Evolutionary conservation across 2,113 vertebrate species (phyloP).

Genomic region (Oncorhynchus masou): DNA sequence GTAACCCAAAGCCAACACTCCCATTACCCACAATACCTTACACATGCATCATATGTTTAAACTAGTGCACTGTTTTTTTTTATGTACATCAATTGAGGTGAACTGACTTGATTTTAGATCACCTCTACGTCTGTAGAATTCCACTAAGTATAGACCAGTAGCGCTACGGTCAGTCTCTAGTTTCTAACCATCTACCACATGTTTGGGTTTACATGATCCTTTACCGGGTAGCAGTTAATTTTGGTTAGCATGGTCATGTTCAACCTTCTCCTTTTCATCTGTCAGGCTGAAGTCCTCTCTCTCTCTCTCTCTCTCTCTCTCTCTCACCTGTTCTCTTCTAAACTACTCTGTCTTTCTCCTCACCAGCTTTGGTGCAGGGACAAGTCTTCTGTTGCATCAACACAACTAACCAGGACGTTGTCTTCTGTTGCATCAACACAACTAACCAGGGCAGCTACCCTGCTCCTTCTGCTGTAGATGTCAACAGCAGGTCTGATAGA

Average conservation of each 20-base stretch:
- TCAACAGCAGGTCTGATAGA: not conserved
- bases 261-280: not conserved
- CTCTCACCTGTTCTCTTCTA: slow-evolving; percentile 3
- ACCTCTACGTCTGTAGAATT: not conserved
- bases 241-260: not conserved
- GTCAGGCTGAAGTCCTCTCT: not conserved
- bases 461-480: not conserved
- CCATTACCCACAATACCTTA: not conserved
- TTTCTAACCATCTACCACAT: not conserved
- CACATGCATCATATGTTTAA: not conserved
- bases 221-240: too few relatives aligned
- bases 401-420: slow-evolving; percentile 2
- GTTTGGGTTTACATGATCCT: not conserved
- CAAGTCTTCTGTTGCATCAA: slow-evolving; percentile 21
- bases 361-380: slow-evolving; percentile 28
- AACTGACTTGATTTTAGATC: too few relatives aligned
- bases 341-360: not conserved
- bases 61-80: not conserved
- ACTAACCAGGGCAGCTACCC: not conserved
- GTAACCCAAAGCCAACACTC: not conserved
- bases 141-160: not conserved
- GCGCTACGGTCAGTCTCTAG: not conserved
- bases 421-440: slow-evolving; percentile 12
- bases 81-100: too few relatives aligned
- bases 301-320: too few relatives aligned